These are phyloP conservation scores for Dolichallabes microphthalmus DNA, from an alignment of 2,113 vertebrate species.

Conservation along the genomic window DNA sequence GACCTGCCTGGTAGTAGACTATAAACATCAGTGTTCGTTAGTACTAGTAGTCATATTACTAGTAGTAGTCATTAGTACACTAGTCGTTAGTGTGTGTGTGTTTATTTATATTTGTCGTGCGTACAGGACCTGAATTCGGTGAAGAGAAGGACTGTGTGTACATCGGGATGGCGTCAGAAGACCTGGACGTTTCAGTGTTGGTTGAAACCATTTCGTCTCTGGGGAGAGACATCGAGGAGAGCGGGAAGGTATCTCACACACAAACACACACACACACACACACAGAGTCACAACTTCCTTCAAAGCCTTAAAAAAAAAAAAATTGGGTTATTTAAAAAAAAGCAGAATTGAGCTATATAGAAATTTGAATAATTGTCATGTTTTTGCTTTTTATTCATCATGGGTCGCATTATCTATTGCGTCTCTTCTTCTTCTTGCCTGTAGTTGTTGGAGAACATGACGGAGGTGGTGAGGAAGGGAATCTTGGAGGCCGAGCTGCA, in stretches of 20 bases:
- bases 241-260: constrained; percentile 77
- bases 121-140: constrained; percentile 80
- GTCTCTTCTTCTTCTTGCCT: background rate
- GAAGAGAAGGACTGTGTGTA: constrained; percentile 83
- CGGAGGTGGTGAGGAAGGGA: constrained; percentile 91
- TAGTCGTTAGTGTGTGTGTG: background rate
- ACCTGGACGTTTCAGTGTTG: constrained; percentile 82
- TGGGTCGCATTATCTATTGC: background rate
- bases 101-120: background rate
- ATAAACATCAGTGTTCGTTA: background rate
- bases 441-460: constrained; percentile 96
- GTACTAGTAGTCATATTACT: background rate
- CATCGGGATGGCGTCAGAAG: constrained; percentile 87
- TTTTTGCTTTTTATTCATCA: background rate
- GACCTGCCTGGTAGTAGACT: background rate
- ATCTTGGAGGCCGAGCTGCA: constrained; percentile 92
- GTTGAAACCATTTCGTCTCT: constrained; percentile 83
- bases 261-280: too few relatives aligned
- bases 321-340: background rate
- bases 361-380: too few relatives aligned
- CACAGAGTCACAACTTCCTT: background rate
- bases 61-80: background rate
- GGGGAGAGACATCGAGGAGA: constrained; percentile 92
- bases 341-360: background rate
- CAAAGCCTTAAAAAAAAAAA: background rate